Percentiles rank a stretch among this genome's conserved stretches.
phyloP scores from a whole-genome alignment of 2,888 invertebrate genomes.

The Drosophila sordidula region DNA sequence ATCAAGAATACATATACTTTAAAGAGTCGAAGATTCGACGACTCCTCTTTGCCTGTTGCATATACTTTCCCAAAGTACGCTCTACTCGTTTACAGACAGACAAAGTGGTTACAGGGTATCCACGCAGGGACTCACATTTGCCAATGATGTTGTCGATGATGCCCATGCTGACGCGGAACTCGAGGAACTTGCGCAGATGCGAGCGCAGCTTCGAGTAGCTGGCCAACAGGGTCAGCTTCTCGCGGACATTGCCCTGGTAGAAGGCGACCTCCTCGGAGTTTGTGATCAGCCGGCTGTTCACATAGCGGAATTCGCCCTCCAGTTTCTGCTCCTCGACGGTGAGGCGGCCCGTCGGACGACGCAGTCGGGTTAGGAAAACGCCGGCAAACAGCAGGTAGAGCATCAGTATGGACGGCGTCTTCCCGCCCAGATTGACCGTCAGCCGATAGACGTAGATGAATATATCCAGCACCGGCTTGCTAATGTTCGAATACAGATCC shows the following conservation, averaged over 20 bases:
- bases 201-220: slow-evolving; percentile 95
- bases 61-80: no score
- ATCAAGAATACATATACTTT: no score
- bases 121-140: slow-evolving; percentile 90
- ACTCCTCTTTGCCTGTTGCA: no score
- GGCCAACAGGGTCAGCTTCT: slow-evolving; percentile 93
- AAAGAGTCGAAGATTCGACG: no score
- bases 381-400: slow-evolving; percentile 95
- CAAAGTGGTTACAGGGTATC: no score
- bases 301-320: slow-evolving; percentile 99
- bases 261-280: slow-evolving; percentile 95
- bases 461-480: slow-evolving; percentile 98
- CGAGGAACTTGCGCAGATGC: slow-evolving; percentile 94
- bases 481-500: slow-evolving; percentile 97
- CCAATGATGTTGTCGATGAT: slow-evolving; percentile 98
- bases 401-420: slow-evolving; percentile 95
- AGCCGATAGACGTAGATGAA: slow-evolving; percentile 96
- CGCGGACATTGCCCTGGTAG: slow-evolving; percentile 93
- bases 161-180: slow-evolving; percentile 96
- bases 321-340: slow-evolving; percentile 97
- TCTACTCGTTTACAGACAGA: no score
- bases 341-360: slow-evolving; percentile 93
- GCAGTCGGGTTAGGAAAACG: slow-evolving; percentile 92
- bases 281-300: slow-evolving; percentile 97
- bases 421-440: slow-evolving; percentile 93